Base-by-base conservation (phyloP, 2,113 vertebrate species). In the Myotis brandtii region DNA sequence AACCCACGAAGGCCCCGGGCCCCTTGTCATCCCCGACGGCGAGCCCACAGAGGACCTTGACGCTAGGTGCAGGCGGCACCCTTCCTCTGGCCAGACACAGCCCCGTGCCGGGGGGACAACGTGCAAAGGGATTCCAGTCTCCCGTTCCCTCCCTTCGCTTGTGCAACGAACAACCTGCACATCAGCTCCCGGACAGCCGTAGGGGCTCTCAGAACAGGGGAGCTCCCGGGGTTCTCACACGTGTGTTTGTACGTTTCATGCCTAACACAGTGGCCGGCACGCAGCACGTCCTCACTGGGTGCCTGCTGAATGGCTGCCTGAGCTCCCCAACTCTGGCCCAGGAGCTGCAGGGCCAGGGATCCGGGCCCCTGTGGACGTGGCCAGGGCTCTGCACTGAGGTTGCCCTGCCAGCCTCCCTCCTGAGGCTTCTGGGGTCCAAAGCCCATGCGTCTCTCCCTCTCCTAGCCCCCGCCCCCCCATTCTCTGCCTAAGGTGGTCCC, bases 31-130 rank as follows among this genome's bases (percentile, higher is more conserved):
- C n/a, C 50, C 40, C 43, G 20, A 37, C 30, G 14, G 30, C 7
- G 4, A 46, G 67, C 11, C 23, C 67, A 50, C 0, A 0, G 2
- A 32, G 30, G 62, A 52, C 25, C 46, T 1, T 18, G 11, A 18
- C 64, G 73, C 46, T 59, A 18, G 30, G n/a, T 8, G 27, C 66
- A 76, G 62, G n/a, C 40, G 32, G 18, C 30, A 20, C 5, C 34
- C 40, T 86, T 21, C 79, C 67, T n/a, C 81, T 16, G 77, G 17
- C n/a, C 21, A 85, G 83, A 27, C 34, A 17, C 0, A 30, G 25
- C 16, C 40, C 72, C 40, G 23, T 32, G 37, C 43, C 75, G 62
- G 80, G 46, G 43, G 43, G 67, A 20, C 76, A 56, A 30, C 64
- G 17, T 25, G 0, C 54, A 66, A 27, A 40, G 50, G 64, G 52